Conservation (phyloP, 2,113 vertebrate species). For the Thunnus maccoyii region DNA sequence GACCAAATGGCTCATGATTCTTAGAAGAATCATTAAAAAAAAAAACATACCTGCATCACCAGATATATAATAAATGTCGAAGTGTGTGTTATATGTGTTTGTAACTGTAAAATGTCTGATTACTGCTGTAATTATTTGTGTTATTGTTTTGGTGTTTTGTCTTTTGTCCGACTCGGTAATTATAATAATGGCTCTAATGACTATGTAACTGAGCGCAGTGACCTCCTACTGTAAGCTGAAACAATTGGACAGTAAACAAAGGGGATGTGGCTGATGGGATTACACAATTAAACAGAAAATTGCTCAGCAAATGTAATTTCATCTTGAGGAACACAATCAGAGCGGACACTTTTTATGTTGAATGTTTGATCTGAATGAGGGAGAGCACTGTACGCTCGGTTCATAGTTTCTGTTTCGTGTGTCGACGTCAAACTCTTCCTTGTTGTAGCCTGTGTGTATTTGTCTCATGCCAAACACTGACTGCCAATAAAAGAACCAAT, state of each 20-base stretch:
- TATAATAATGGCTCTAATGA: conserved; percentile 50
- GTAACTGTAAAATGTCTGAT: conserved; percentile 63
- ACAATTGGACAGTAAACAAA: conserved; percentile 30
- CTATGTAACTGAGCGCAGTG: conserved; percentile 50
- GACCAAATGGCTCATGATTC: conserved; percentile 59
- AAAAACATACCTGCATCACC: conserved; percentile 24
- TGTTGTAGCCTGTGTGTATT: conserved; percentile 66
- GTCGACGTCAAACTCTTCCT: conserved; percentile 54
- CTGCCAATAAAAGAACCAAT: conserved; percentile 76
- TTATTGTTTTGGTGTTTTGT: conserved; percentile 71
- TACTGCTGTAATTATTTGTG: conserved; percentile 65
- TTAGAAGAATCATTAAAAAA: conserved; percentile 45
- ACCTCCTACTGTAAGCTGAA: conserved; percentile 34
- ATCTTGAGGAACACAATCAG: conserved; percentile 2
- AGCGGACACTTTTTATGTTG: conserved; percentile 21
- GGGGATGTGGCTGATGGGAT: conserved; percentile 27
- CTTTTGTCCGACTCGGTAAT: conserved; percentile 60
- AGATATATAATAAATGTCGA: conserved; percentile 75
- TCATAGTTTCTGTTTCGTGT: conserved; percentile 51
- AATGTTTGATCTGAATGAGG: conserved; percentile 33
- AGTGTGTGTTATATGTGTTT: conserved; percentile 65
- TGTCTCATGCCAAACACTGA: conserved; percentile 66
- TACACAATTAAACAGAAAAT: conserved; percentile 32
- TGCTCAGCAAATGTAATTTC: conserved; percentile 29
- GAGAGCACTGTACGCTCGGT: conserved; percentile 26